phyloP scores from a whole-genome alignment of 2,113 vertebrate genomes.

The Nymphicus hollandicus region DNA sequence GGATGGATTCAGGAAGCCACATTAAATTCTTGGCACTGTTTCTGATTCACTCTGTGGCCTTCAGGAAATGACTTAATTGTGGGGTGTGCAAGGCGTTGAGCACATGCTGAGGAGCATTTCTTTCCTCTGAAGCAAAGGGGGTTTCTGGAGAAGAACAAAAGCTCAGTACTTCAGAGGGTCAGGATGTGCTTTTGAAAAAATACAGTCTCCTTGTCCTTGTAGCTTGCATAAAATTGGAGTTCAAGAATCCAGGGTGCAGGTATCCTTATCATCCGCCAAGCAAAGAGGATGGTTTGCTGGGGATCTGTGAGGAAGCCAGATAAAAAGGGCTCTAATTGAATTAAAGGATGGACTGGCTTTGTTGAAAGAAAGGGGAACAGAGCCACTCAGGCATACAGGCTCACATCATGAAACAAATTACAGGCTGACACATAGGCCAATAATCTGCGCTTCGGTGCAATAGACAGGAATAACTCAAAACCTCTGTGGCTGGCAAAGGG shows the following conservation, averaged over 20 bases:
- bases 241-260: background rate
- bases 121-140: background rate
- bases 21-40: slow-evolving; percentile 28
- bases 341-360: slow-evolving; percentile 10
- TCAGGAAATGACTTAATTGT: slow-evolving; percentile 49
- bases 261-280: background rate
- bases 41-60: background rate
- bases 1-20: background rate
- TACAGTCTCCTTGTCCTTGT: background rate
- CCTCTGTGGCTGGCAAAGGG: background rate
- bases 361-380: background rate
- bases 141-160: background rate
- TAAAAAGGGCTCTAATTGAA: background rate
- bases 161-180: background rate
- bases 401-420: slow-evolving; percentile 18
- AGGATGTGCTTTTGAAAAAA: background rate
- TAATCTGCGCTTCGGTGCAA: background rate
- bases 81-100: background rate
- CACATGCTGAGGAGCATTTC: background rate
- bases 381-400: background rate
- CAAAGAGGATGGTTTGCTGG: background rate
- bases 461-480: slow-evolving; percentile 27
- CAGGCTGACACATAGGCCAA: background rate
- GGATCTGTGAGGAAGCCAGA: background rate
- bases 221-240: background rate